phyloP scores from a whole-genome alignment of 2,113 vertebrate genomes.

The Ivindomyrus marchei region DNA sequence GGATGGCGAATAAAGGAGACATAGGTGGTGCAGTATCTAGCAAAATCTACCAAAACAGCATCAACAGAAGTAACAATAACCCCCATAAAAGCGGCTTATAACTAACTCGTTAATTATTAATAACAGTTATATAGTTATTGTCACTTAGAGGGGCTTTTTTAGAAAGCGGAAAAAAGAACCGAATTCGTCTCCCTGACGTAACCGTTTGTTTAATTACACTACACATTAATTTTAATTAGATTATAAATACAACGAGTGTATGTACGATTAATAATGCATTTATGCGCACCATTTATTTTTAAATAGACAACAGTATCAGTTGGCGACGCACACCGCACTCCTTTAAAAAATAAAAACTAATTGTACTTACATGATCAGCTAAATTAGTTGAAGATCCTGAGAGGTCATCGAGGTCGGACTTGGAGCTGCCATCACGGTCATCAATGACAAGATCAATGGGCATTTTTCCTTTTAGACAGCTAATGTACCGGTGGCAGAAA shows the following conservation, averaged over 20 bases:
- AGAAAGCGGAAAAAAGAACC: neutral
- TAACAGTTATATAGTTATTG: neutral
- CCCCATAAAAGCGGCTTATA: neutral
- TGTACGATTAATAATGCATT: neutral
- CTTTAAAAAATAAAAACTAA: slow-evolving; percentile 1
- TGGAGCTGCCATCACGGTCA: slow-evolving; percentile 96
- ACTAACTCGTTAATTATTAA: slow-evolving; percentile 5
- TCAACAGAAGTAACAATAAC: neutral
- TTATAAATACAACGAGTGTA: neutral
- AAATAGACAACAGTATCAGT: neutral
- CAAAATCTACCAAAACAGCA: neutral
- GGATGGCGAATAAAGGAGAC: neutral
- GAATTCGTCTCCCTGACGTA: neutral
- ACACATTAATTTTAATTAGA: neutral
- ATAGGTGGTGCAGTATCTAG: neutral
- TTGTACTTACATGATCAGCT: slow-evolving; percentile 92
- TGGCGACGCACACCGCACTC: neutral
- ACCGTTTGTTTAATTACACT: neutral
- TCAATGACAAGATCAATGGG: slow-evolving; percentile 99
- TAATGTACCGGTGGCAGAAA: slow-evolving; percentile 85
- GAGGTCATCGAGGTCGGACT: slow-evolving; percentile 98
- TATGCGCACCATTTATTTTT: neutral
- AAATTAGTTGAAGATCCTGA: slow-evolving; percentile 98
- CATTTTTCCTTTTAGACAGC: slow-evolving; percentile 87
- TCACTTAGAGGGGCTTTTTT: neutral